Conservation (phyloP, 2,113 vertebrate genomes). For the Plecturocebus donacophilus region DNA sequence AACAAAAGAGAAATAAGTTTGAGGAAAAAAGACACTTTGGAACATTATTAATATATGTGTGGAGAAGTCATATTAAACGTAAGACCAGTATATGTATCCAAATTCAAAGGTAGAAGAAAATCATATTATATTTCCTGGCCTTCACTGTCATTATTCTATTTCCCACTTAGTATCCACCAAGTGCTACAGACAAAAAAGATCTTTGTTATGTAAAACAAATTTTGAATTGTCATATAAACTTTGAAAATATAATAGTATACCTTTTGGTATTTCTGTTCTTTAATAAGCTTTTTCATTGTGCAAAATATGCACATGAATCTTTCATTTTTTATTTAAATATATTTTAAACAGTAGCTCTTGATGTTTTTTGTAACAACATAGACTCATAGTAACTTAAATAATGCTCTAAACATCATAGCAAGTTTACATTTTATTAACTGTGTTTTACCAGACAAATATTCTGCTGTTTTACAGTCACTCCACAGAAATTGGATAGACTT, state of each 20-base stretch:
- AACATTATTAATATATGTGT: neutral
- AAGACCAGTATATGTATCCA: neutral
- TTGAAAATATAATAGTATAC: neutral
- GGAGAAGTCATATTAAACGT: neutral
- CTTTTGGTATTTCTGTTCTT: neutral
- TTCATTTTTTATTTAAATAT: neutral
- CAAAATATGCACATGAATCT: neutral
- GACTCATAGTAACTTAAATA: neutral
- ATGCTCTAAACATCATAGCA: neutral
- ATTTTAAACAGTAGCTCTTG: neutral
- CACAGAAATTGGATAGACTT: neutral
- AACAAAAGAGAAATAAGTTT: neutral
- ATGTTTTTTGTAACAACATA: neutral
- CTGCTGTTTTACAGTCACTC: accelerated
- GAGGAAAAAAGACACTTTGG: neutral
- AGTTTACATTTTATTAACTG: neutral
- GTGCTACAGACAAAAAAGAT: neutral
- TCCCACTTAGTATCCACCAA: neutral
- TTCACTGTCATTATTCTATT: neutral
- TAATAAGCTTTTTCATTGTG: neutral
- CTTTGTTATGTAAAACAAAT: neutral
- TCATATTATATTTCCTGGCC: neutral
- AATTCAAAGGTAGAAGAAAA: neutral
- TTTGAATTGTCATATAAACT: neutral
- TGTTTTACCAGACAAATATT: neutral